Evolutionary conservation across 2,113 vertebrate genomes (phyloP), one percentile per base, ranked within the genome.

Genomic region (Empidonax traillii): DNA sequence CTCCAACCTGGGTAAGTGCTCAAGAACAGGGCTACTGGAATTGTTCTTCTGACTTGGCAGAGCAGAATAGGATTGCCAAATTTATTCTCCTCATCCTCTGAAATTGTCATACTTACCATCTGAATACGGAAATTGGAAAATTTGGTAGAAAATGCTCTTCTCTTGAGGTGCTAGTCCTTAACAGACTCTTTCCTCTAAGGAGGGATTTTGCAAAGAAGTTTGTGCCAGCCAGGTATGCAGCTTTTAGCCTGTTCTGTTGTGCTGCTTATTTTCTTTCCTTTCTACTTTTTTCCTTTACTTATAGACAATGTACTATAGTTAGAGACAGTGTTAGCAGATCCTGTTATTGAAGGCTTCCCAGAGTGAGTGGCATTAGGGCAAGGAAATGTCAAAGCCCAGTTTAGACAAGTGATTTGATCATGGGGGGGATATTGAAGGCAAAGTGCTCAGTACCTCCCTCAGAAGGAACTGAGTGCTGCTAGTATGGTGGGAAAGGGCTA

Each of bases 361-460:
- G 62, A 72, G 67, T 43, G 56, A 73, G 58, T 84, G 78, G 53
- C 30, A 79, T 83, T 94, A 73, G 71, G 84, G 65, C 58, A 78
- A 79, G 53, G 43, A 96, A 96, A 94, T 95, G 89, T 93, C 92
- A 95, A 56, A 93, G 65, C 85, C 89, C 44, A 14, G 69, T 86
- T 94, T 94, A 97, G 94, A 33, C 73, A 78, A 61, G 63, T 59
- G 71, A 84, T 88, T 88, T 93, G 49, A 73, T 89, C 59, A 27
- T n/a, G 62, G 63, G 16, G 2, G 68, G 15, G 63, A 87, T 56
- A 37, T 51, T 43, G 51, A 87, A 90, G 74, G 63, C 25, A 14
- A 56, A 59, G 20, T 56, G 8, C 33, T 90, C 33, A 9, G 35
- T 75, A 33, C 13, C 11, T n/a, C n/a, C 39, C 33, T 81, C 1